A percentile compares a stretch with the other conserved stretches of the same genome.
phyloP scores from a whole-genome alignment of 2,113 vertebrate genomes.

The Orthochromis malagaraziensis region DNA sequence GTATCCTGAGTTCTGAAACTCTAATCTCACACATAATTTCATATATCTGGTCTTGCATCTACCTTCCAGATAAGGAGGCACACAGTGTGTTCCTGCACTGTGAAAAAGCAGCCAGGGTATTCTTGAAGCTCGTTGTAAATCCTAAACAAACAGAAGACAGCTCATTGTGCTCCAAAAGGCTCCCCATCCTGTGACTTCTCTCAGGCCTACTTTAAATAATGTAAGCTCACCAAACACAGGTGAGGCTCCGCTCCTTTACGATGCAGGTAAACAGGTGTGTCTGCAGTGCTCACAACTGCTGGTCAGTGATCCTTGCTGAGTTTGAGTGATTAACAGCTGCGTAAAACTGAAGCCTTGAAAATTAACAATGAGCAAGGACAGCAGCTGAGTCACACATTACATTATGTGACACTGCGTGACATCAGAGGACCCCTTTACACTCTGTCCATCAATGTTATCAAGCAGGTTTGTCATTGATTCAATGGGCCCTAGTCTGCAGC shows the following conservation, averaged over 20 bases:
- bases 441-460: accelerated
- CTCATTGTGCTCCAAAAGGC: not conserved
- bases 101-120: not conserved
- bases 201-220: not conserved
- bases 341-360: not conserved
- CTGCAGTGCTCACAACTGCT: not conserved
- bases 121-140: not conserved
- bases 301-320: not conserved
- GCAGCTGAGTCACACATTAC: not conserved
- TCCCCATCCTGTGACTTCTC: not conserved
- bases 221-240: not conserved
- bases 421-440: not conserved
- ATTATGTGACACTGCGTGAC: not conserved
- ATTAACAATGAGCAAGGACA: not conserved
- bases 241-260: not conserved
- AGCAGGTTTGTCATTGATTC: not conserved
- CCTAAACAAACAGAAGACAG: not conserved
- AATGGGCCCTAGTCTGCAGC: too few species aligned
- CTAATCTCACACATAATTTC: not conserved
- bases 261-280: not conserved
- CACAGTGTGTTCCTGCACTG: not conserved
- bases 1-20: not conserved
- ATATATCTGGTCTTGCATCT: not conserved
- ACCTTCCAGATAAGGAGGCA: not conserved
- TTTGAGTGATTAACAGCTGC: not conserved